These are phyloP conservation scores for Cephus pulcher DNA, from an alignment of 2,888 invertebrate species.

Conservation along the genomic window DNA sequence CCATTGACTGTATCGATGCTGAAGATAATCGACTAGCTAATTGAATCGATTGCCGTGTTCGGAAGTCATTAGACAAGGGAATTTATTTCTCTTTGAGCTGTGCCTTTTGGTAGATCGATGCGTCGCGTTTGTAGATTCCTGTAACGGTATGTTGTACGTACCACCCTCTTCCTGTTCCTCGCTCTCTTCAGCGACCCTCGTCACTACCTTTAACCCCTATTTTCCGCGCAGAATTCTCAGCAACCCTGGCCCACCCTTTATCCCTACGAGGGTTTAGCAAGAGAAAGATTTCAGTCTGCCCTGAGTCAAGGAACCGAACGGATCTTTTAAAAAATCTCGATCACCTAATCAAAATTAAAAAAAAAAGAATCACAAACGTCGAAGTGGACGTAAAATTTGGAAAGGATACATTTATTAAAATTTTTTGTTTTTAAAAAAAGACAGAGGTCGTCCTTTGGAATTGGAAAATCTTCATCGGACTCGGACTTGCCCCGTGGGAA, in stretches of 20 bases:
- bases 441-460: slow-evolving; percentile 44
- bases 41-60: slow-evolving; percentile 42
- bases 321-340: background rate
- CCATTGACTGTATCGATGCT: background rate
- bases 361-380: background rate
- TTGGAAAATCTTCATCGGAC: slow-evolving; percentile 61
- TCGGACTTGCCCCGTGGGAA: slow-evolving; percentile 57
- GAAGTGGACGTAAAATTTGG: background rate
- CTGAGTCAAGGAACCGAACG: slow-evolving; percentile 3
- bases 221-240: background rate
- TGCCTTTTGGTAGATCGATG: slow-evolving; percentile 53
- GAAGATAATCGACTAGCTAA: slow-evolving; percentile 1
- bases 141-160: slow-evolving; percentile 52
- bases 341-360: background rate
- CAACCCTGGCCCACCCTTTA: slow-evolving; percentile 15
- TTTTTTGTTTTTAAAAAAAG: slow-evolving; percentile 26
- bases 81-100: slow-evolving; percentile 38
- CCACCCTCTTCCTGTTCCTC: slow-evolving; percentile 52
- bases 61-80: slow-evolving; percentile 43
- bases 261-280: slow-evolving; percentile 11
- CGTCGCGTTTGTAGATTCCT: slow-evolving; percentile 51
- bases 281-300: slow-evolving; percentile 22
- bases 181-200: slow-evolving; percentile 18
- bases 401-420: background rate
- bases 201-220: slow-evolving; percentile 11